Base-by-base conservation (phyloP, 1,140 invertebrate genomes). In the Drosophila sp. region DNA sequence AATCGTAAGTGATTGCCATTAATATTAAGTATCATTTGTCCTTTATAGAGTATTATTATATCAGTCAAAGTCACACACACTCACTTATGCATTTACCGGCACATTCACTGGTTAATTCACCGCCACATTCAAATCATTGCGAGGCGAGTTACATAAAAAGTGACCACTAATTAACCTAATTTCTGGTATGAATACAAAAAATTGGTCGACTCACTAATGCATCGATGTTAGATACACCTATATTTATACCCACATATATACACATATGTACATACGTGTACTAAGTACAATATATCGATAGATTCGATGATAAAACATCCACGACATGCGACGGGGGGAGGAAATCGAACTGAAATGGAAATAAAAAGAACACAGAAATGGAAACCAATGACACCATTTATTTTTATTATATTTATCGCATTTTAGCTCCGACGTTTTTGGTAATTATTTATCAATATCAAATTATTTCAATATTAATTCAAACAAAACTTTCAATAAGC, bases 381-480 rank as follows among this genome's bases (percentile, higher is more conserved):
- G 54, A 56, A 73, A 43, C 48, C 64, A 79, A 74, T 70, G 56
- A 62, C 27, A 29, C 21, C 78, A 70, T 82, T 82, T 82, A 74
- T 74, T 78, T 78, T 64, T 63, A 70, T 75, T 78, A 75, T 78
- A 21, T 59, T 45, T 61, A 71, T 65, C 32, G 59, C 13, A 56
- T 58, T 38, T 70, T 43, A 45, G 69, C 16, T 51, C 34, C 14
- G 36, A 32, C 61, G 51, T 67, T 78, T 74, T 51, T 21, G 45
- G 38, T 84, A 76, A 83, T 83, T 84, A 87, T 81, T 86, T 86
- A 87, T 89, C 53, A 62, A 53, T 56, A 40, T 63, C 67, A 72
- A 87, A 89, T 86, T 86, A 87, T 89, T 87, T 89, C 83, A 72
- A 89, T 86, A 86, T 86, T 76, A 86, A 86, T 89, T 78, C 82